A percentile compares a stretch with the other conserved stretches of the same genome.
Conservation (phyloP, 2,797 vertebrate species). For the Erethizon dorsatum region DNA sequence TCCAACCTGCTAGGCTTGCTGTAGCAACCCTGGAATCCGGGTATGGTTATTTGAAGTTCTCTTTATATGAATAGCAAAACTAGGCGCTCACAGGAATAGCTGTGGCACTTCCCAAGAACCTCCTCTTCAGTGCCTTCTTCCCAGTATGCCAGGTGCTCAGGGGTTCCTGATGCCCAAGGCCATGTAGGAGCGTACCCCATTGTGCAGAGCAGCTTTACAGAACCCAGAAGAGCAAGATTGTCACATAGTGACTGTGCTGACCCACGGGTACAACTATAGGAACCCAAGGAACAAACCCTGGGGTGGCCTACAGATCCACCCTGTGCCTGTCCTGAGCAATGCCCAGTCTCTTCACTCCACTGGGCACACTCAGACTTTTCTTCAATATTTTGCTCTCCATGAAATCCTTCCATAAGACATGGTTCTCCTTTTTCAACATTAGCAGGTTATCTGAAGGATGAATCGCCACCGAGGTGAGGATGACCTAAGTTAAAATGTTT, state of each 20-base stretch:
- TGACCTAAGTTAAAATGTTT: background rate
- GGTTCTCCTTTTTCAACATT: background rate
- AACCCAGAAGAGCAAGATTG: background rate
- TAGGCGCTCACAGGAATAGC: background rate
- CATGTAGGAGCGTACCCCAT: background rate
- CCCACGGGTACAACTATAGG: background rate
- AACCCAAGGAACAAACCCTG: background rate
- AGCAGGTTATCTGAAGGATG: background rate
- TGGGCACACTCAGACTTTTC: background rate
- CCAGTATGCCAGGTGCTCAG: background rate
- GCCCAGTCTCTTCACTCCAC: background rate
- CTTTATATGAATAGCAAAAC: background rate
- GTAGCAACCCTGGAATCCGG: background rate
- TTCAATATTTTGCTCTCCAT: background rate
- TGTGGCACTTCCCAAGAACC: background rate
- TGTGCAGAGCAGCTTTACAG: background rate
- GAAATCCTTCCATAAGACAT: background rate
- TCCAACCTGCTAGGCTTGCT: background rate
- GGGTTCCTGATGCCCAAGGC: background rate
- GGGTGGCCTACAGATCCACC: accelerated
- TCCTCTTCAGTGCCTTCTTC: background rate
- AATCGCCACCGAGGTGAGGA: background rate
- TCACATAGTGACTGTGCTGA: background rate
- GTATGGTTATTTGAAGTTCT: background rate
- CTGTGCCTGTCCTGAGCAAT: background rate